Conservation (phyloP, 1,140 invertebrate species). For the Choristoneura fumiferana region DNA sequence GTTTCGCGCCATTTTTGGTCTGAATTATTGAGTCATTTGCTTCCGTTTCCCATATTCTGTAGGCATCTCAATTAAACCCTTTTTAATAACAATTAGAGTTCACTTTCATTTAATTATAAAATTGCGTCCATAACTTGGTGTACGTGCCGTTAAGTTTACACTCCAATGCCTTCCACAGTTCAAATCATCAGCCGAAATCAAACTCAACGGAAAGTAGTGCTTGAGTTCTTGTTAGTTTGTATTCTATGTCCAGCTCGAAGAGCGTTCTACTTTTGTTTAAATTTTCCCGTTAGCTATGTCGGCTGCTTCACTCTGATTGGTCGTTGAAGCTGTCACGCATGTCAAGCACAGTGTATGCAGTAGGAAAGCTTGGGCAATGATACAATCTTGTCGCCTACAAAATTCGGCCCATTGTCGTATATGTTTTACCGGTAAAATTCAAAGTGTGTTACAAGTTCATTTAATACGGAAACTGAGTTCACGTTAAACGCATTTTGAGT, state of each 20-base stretch:
- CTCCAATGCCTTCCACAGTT: neutral
- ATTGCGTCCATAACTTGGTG: neutral
- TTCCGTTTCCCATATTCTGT: neutral
- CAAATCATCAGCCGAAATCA: neutral
- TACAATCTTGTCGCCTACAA: too few species aligned
- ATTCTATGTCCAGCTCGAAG: neutral
- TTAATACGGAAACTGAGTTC: slow-evolving; percentile 5
- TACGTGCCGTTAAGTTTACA: slow-evolving; percentile 1
- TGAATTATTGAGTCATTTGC: slow-evolving; percentile 6
- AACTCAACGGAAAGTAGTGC: neutral
- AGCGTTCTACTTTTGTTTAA: slow-evolving; percentile 9
- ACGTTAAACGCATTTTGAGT: slow-evolving; percentile 7
- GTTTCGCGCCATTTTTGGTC: slow-evolving; percentile 11
- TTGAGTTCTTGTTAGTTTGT: too few species aligned
- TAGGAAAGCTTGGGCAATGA: too few species aligned
- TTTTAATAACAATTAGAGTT: neutral
- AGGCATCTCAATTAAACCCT: neutral
- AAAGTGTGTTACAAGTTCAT: neutral
- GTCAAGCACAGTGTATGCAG: too few species aligned
- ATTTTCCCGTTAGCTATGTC: slow-evolving; percentile 17
- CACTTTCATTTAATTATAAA: neutral
- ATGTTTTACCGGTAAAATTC: too few species aligned
- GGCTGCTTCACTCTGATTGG: neutral
- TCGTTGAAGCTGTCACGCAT: neutral
- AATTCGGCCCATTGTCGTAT: too few species aligned